Conservation (phyloP, 2,888 invertebrate species). For the Norana najaformis region DNA sequence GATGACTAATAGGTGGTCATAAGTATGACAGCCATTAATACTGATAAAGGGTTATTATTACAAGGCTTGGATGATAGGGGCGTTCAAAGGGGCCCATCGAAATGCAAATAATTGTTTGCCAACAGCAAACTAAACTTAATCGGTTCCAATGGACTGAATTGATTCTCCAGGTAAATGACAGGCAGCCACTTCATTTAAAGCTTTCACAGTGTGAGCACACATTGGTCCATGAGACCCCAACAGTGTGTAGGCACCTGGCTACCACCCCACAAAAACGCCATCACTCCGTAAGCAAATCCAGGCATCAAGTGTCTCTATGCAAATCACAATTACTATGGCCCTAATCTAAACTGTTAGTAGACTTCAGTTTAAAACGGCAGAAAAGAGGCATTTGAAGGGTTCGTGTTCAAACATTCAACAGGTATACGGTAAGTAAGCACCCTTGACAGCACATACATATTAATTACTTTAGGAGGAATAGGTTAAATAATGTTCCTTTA, state of each 20-base stretch:
- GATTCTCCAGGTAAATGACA: not conserved
- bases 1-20: too few relatives aligned
- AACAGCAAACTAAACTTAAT: not conserved
- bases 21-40: too few relatives aligned
- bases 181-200: not conserved
- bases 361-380: not conserved
- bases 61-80: not conserved
- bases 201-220: not conserved
- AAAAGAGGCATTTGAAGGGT: not conserved
- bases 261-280: too few relatives aligned
- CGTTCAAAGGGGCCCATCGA: not conserved
- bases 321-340: not conserved
- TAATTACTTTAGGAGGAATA: not conserved
- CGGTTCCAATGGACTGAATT: not conserved
- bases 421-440: not conserved
- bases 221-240: not conserved
- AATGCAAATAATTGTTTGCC: not conserved
- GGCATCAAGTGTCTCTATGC: not conserved
- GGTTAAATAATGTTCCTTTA: not conserved
- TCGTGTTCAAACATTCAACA: not conserved
- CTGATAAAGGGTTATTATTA: not conserved
- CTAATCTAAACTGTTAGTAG: slow-evolving; percentile 3
- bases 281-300: not conserved
- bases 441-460: not conserved
- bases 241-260: not conserved